Percentiles rank a stretch among this genome's conserved stretches.
Evolutionary conservation across 2,797 vertebrate species (phyloP).

Genomic region (Sebastes matsubarae): DNA sequence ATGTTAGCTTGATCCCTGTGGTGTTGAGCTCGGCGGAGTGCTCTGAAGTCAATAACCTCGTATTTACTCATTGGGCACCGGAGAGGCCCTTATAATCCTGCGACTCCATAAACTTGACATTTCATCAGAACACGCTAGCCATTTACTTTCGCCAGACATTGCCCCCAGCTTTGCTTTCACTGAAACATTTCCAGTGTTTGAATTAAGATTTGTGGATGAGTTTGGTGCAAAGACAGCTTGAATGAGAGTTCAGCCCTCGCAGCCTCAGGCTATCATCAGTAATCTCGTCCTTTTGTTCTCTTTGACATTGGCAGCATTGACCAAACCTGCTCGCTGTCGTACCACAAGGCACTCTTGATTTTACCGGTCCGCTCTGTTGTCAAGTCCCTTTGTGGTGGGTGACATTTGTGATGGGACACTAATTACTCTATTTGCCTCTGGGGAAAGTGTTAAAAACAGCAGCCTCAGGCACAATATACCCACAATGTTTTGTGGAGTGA

Average conservation of each 20-base stretch:
- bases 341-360: slow-evolving; percentile 32
- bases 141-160: slow-evolving; percentile 51
- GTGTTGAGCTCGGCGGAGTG: slow-evolving; percentile 42
- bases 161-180: slow-evolving; percentile 3
- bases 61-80: slow-evolving; percentile 53
- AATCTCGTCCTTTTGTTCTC: slow-evolving; percentile 45
- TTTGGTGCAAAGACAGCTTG: slow-evolving; percentile 30
- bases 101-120: slow-evolving; percentile 46
- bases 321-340: slow-evolving; percentile 30
- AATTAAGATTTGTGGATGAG: slow-evolving; percentile 58
- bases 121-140: slow-evolving; percentile 35
- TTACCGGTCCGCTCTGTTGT: slow-evolving; percentile 7
- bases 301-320: slow-evolving; percentile 47
- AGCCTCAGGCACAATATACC: slow-evolving; percentile 22
- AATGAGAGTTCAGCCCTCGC: slow-evolving; percentile 20
- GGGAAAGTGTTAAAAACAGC: slow-evolving; percentile 32
- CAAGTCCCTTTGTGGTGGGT: slow-evolving; percentile 45
- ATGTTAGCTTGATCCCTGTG: slow-evolving; percentile 36
- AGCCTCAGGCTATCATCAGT: slow-evolving; percentile 41
- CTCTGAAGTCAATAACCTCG: slow-evolving; percentile 57
- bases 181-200: slow-evolving; percentile 38
- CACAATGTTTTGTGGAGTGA: neutral
- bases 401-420: slow-evolving; percentile 52
- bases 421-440: slow-evolving; percentile 44
- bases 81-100: slow-evolving; percentile 25